Conservation (phyloP, 2,888 invertebrate species). For the Caprella mutica region DNA sequence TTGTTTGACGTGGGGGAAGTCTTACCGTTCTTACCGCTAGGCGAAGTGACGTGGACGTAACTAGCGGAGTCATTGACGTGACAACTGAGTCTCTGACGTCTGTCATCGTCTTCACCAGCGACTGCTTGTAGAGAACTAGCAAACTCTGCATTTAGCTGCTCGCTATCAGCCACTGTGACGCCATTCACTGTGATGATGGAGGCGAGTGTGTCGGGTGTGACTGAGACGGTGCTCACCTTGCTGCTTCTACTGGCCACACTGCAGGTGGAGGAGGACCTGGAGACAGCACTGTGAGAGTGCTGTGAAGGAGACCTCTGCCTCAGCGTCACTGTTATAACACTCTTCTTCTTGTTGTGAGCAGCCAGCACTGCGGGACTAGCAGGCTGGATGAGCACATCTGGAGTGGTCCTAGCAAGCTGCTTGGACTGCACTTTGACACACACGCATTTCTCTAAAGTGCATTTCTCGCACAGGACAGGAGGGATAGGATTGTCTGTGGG, state of each 20-base stretch:
- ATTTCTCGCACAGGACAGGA: no score
- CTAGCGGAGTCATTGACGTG: slow-evolving; percentile 5
- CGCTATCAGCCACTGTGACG: slow-evolving; percentile 4
- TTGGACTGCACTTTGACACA: not conserved
- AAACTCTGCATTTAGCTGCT: slow-evolving; percentile 3
- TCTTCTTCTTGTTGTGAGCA: slow-evolving; percentile 21
- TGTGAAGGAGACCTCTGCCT: slow-evolving; percentile 25
- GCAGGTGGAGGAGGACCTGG: slow-evolving; percentile 2
- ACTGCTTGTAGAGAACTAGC: not conserved
- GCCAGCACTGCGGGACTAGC: slow-evolving; percentile 31
- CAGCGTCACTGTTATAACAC: slow-evolving; percentile 27
- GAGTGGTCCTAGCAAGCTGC: slow-evolving; percentile 10
- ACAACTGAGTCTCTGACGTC: not conserved
- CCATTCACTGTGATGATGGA: slow-evolving; percentile 9
- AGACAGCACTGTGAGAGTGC: slow-evolving; percentile 14
- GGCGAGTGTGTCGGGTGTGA: slow-evolving; percentile 4
- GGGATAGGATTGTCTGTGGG: no score
- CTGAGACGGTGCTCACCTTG: slow-evolving; percentile 3
- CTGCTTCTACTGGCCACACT: slow-evolving; percentile 4
- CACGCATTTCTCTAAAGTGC: not conserved
- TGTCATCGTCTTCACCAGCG: not conserved
- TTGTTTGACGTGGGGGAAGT: no score
- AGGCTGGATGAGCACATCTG: slow-evolving; percentile 32
- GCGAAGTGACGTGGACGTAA: slow-evolving; percentile 5
- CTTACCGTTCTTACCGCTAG: no score